Percentiles rank a stretch among this genome's conserved stretches.
These are phyloP conservation scores for Melipona bicolor DNA, from an alignment of 2,888 invertebrate genomes.

Conservation along the genomic window DNA sequence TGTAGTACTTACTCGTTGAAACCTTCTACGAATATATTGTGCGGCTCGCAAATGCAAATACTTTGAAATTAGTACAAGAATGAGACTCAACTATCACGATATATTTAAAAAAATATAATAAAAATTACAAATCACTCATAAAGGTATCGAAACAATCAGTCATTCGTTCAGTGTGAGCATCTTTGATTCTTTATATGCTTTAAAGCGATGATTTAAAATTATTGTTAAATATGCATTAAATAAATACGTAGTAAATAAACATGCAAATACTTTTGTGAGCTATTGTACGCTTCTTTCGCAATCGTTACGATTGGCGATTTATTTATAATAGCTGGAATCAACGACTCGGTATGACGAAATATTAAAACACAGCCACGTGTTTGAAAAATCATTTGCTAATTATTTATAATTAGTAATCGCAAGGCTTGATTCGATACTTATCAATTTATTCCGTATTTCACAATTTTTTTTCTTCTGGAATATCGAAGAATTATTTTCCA, in stretches of 20 bases:
- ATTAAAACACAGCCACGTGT: neutral
- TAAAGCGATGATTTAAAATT: no score
- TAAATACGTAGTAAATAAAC: no score
- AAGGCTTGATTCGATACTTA: neutral
- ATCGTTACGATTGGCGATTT: constrained; percentile 14
- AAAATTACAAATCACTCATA: no score
- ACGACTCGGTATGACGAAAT: neutral
- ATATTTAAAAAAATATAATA: no score
- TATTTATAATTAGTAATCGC: neutral
- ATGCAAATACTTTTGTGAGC: neutral
- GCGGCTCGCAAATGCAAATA: neutral
- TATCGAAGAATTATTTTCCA: neutral
- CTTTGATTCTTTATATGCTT: no score
- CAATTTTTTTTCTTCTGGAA: neutral
- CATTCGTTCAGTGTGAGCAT: no score
- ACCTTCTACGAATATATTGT: neutral
- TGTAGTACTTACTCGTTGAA: neutral
- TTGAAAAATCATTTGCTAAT: constrained; percentile 1
- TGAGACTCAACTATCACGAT: neutral
- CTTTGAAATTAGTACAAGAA: neutral
- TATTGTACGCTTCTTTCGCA: neutral
- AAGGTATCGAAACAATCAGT: no score
- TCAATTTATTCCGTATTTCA: neutral
- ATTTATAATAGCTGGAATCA: neutral
- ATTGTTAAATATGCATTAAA: no score